Percentiles rank a stretch among this genome's conserved stretches.
phyloP scores from a whole-genome alignment of 2,797 vertebrate species.

The Vireo griseus region DNA sequence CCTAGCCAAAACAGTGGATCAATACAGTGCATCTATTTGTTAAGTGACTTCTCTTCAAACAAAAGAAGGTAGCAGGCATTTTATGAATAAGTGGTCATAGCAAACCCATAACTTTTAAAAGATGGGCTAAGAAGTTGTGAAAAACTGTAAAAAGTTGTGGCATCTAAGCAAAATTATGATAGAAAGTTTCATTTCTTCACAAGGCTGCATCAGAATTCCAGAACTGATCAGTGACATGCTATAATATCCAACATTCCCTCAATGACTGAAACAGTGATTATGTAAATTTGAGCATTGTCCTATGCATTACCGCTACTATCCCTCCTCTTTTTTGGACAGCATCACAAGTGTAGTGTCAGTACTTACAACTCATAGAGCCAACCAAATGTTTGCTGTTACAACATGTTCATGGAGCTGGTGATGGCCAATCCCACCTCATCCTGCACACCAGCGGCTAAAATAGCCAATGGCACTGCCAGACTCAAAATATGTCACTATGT shows the following conservation, averaged over 20 bases:
- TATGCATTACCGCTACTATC: neutral
- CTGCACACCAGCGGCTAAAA: neutral
- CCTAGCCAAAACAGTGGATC: neutral
- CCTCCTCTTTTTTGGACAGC: neutral
- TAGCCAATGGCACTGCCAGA: neutral
- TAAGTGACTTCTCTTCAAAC: neutral
- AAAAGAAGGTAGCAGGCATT: neutral
- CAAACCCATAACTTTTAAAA: neutral
- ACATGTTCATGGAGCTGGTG: neutral
- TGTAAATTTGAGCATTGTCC: neutral
- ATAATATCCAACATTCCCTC: neutral
- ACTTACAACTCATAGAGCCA: neutral
- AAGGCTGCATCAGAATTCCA: neutral
- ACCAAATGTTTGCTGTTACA: neutral
- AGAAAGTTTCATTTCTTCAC: neutral
- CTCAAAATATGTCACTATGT: neutral
- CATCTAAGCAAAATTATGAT: neutral
- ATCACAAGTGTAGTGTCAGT: neutral
- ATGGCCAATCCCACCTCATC: neutral
- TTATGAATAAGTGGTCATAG: neutral
- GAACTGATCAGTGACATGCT: neutral
- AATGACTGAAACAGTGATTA: neutral
- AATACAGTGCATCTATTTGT: neutral
- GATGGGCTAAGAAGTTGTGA: neutral
- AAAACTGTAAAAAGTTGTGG: neutral